Percentiles rank a stretch among this genome's conserved stretches.
Conservation (phyloP, 2,113 vertebrate genomes). For the Cacatua alba region DNA sequence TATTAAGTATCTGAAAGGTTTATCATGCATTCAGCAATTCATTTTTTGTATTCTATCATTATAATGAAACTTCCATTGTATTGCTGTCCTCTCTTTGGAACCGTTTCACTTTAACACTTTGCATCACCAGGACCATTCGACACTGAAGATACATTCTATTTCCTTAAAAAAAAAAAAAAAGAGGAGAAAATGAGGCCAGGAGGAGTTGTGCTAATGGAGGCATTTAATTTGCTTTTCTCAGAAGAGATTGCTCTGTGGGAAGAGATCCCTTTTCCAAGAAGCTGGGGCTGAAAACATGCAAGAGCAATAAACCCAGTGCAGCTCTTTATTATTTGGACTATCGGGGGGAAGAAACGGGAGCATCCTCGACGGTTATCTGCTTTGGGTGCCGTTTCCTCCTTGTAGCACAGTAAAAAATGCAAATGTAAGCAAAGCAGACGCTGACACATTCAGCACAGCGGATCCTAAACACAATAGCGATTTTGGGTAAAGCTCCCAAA, state of each 20-base stretch:
- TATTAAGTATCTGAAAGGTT: slow-evolving; percentile 58
- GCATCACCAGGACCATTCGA: not conserved
- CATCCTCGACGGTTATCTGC: slow-evolving; percentile 48
- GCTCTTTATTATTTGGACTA: slow-evolving; percentile 65
- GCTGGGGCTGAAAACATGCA: slow-evolving; percentile 60
- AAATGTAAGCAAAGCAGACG: slow-evolving; percentile 78
- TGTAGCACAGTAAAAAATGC: slow-evolving; percentile 76
- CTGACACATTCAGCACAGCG: slow-evolving; percentile 66
- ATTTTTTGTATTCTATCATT: slow-evolving; percentile 37
- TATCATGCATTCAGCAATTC: slow-evolving; percentile 57
- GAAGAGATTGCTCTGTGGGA: slow-evolving; percentile 56
- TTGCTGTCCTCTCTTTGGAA: slow-evolving; percentile 51
- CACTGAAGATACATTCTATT: not conserved
- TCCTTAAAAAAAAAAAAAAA: not conserved
- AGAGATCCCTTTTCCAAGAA: slow-evolving; percentile 59
- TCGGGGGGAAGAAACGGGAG: slow-evolving; percentile 14
- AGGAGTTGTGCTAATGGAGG: slow-evolving; percentile 71
- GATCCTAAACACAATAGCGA: slow-evolving; percentile 54
- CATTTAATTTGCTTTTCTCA: slow-evolving; percentile 79
- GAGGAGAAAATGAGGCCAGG: slow-evolving; percentile 45
- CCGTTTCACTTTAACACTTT: slow-evolving; percentile 44
- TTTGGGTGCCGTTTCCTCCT: not conserved
- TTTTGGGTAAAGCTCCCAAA: slow-evolving; percentile 65
- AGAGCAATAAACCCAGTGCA: slow-evolving; percentile 21
- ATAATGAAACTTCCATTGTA: slow-evolving; percentile 37